Evolutionary conservation across 1,140 invertebrate species (phyloP).

Genomic region (Heterodera carotae): DNA sequence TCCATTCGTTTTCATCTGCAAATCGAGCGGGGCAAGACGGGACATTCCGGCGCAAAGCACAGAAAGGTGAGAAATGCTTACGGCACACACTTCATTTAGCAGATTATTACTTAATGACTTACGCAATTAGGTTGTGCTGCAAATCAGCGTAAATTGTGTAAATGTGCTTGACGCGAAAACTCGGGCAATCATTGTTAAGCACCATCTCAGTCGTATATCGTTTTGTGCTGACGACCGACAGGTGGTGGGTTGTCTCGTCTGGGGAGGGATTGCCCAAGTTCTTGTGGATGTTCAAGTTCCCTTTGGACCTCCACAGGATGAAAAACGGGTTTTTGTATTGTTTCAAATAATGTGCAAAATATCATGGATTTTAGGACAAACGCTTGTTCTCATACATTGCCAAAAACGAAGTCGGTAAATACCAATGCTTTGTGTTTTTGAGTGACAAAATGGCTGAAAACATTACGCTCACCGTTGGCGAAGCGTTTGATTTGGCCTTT

Average conservation of each 20-base stretch:
- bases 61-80: conserved; percentile 48
- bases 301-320: too few species aligned
- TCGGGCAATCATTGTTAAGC: conserved; percentile 44
- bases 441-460: conserved; percentile 62
- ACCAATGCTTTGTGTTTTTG: conserved; percentile 57
- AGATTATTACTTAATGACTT: neutral
- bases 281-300: too few species aligned
- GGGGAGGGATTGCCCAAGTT: neutral
- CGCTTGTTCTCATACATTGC: conserved; percentile 61
- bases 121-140: conserved; percentile 55
- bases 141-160: conserved; percentile 54
- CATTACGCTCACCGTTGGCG: conserved; percentile 60
- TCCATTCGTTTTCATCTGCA: conserved; percentile 55
- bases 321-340: too few species aligned
- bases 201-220: conserved; percentile 55
- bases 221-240: conserved; percentile 63
- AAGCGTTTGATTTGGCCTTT: conserved; percentile 60
- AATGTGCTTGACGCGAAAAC: conserved; percentile 51
- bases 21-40: conserved; percentile 49
- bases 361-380: conserved; percentile 49
- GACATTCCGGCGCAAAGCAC: conserved; percentile 53
- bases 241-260: conserved; percentile 45
- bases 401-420: conserved; percentile 45
- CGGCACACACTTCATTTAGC: too few species aligned
- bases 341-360: conserved; percentile 5